phyloP scores from a whole-genome alignment of 2,113 vertebrate species.

The Entomyzon cyanotis region DNA sequence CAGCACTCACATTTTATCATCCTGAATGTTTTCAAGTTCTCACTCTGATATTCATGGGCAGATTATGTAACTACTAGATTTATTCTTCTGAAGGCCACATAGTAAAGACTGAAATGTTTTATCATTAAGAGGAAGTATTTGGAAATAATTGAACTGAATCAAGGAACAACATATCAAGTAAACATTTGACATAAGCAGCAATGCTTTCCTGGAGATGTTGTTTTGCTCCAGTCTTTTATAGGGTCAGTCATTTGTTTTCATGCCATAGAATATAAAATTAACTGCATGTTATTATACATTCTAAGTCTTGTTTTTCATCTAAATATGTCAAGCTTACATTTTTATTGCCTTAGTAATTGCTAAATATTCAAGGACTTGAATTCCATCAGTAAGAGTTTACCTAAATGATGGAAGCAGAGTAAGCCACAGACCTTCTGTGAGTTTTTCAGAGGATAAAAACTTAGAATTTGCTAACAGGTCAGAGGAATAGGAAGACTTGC shows the following conservation, averaged over 20 bases:
- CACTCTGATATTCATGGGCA: conserved; percentile 16
- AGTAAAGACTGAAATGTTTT: not conserved
- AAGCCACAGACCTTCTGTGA: not conserved
- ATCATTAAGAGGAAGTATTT: not conserved
- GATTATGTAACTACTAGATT: conserved; percentile 6
- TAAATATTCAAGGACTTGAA: not conserved
- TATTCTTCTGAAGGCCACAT: conserved; percentile 5
- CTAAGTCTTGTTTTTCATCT: not conserved
- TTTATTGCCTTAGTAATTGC: not conserved
- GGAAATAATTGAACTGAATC: not conserved
- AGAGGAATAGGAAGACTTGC: not conserved
- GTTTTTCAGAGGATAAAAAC: not conserved
- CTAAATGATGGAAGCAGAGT: not conserved
- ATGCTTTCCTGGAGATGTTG: not conserved
- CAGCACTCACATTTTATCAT: conserved; percentile 5
- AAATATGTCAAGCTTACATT: not conserved
- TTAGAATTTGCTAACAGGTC: not conserved
- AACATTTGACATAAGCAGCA: not conserved
- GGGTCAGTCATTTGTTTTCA: conserved; percentile 19
- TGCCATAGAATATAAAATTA: not conserved
- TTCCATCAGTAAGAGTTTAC: not conserved
- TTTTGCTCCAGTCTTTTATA: not conserved
- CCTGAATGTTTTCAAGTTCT: not conserved
- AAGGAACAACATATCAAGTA: not conserved
- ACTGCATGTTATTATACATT: not conserved